Base-by-base conservation (phyloP, 1,140 invertebrate genomes). In the Drosophila ercepeae region DNA sequence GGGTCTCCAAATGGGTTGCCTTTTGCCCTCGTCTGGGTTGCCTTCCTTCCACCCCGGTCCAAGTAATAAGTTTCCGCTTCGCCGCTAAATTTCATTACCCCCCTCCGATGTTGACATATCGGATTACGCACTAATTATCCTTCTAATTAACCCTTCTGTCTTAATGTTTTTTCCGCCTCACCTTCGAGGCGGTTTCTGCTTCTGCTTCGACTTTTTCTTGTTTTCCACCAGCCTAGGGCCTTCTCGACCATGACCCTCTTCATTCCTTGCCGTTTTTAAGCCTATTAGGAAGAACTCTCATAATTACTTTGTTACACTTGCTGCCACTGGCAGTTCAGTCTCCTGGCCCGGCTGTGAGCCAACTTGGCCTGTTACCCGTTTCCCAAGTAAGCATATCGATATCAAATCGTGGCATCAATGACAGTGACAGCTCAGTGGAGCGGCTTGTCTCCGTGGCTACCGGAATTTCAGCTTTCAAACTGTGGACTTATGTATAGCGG, bases 61-160 rank as follows among this genome's bases (percentile, higher is more conserved):
- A 25, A 46, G 58, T 60, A 64, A 75, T 72, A 72, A 75, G 72
- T 81, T 81, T 79, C 39, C 65, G 52, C 53, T 67, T 59, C 50
- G 65, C 57, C 64, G 79, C 53, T 42, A 77, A 88, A 81, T 84
- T 84, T 81, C 72, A 76, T 86, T 84, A 84, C 34, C n/a, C 23
- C 16, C 25, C 23, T n/a, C 21, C 68, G 27, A 50, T 88, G 82
- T 88, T 88, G 82, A 88, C 83, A 88, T 88, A 88, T 88, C 82
- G 82, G 82, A 88, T 88, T 88, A 88, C 82, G 78, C 83, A 88
- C 82, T 88, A 88, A 88, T 88, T 88, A 88, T 88, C 83, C 82
- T 78, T 82, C 82, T 88, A 88, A 88, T 88, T 88, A 88, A 88
- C 82, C 82, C 82, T 88, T 88, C 76, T 75, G 60, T 78, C 73